Evolutionary conservation across 35 echinoderm and acorn worm species (phyloP).

Genomic region (Holothuria glaberrima): DNA sequence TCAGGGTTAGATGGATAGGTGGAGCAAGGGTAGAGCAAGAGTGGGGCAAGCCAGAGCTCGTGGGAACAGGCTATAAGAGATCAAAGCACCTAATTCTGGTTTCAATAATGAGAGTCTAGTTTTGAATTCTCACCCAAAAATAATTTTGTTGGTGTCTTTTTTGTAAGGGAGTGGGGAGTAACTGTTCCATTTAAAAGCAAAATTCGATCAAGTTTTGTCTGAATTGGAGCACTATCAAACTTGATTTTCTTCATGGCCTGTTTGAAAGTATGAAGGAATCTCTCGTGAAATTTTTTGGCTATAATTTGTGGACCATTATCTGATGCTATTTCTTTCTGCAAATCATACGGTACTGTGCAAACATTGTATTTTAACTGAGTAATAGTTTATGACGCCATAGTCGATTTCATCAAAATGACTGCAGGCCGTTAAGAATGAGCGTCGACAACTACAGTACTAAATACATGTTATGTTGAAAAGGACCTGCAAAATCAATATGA

Average conservation of each 20-base stretch:
- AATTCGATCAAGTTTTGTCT: conserved; percentile 18
- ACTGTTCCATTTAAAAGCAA: not conserved
- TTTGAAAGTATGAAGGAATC: not conserved
- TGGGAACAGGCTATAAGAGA: too few relatives aligned
- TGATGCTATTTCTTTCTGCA: conserved; percentile 11
- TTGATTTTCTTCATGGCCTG: conserved; percentile 3
- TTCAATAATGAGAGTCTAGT: conserved; percentile 12
- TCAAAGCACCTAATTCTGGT: not conserved
- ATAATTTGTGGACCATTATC: conserved; percentile 2
- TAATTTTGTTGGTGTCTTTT: conserved; percentile 4
- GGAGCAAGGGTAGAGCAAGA: too few relatives aligned
- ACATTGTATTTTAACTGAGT: not conserved
- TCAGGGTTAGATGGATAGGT: too few relatives aligned
- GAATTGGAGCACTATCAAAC: conserved; percentile 7
- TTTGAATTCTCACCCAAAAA: not conserved
- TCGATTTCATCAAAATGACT: conserved; percentile 3
- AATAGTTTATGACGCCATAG: not conserved
- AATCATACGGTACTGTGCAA: not conserved
- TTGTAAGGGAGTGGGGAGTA: conserved; percentile 20
- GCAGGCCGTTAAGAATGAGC: not conserved
- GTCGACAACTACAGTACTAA: not conserved
- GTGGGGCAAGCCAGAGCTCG: too few relatives aligned
- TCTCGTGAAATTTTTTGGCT: not conserved
- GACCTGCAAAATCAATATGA: not conserved
- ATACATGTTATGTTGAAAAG: not conserved